phyloP scores from a whole-genome alignment of 1,140 invertebrate genomes.

The Trichonephila clavata region DNA sequence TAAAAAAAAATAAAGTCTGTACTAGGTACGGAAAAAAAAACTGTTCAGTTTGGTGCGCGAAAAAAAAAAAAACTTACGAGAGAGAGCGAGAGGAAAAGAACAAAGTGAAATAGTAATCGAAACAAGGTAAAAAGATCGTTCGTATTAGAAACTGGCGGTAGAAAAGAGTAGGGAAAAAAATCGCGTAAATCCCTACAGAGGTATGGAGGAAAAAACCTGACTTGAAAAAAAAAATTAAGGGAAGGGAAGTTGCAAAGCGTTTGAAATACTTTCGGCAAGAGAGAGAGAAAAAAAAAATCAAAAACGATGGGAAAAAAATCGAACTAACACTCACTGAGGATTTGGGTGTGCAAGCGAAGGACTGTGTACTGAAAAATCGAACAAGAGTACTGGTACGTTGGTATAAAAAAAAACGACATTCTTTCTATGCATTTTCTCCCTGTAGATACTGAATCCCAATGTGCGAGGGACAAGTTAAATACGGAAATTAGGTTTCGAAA shows the following conservation, averaged over 20 bases:
- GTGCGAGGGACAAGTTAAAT: slow-evolving; percentile 69
- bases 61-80: slow-evolving; percentile 45
- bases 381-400: slow-evolving; percentile 23
- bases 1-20: slow-evolving; percentile 47
- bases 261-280: slow-evolving; percentile 52
- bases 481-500: slow-evolving; percentile 76
- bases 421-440: slow-evolving; percentile 45
- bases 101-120: slow-evolving; percentile 76
- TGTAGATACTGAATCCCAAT: slow-evolving; percentile 28
- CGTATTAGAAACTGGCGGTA: slow-evolving; percentile 59
- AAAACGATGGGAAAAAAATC: slow-evolving; percentile 49
- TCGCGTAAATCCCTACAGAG: slow-evolving; percentile 72
- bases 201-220: slow-evolving; percentile 56
- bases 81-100: slow-evolving; percentile 20
- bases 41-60: slow-evolving; percentile 12
- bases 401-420: slow-evolving; percentile 56
- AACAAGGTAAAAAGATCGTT: slow-evolving; percentile 75
- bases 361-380: slow-evolving; percentile 68
- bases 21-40: slow-evolving; percentile 63
- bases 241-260: slow-evolving; percentile 46
- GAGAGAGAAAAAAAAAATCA: slow-evolving; percentile 53
- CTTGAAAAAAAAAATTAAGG: slow-evolving; percentile 46
- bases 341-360: slow-evolving; percentile 65
- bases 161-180: slow-evolving; percentile 39
- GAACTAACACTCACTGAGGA: slow-evolving; percentile 51